These are phyloP conservation scores for Coregonus clupeaformis DNA, from an alignment of 2,113 vertebrate species.

Conservation along the genomic window DNA sequence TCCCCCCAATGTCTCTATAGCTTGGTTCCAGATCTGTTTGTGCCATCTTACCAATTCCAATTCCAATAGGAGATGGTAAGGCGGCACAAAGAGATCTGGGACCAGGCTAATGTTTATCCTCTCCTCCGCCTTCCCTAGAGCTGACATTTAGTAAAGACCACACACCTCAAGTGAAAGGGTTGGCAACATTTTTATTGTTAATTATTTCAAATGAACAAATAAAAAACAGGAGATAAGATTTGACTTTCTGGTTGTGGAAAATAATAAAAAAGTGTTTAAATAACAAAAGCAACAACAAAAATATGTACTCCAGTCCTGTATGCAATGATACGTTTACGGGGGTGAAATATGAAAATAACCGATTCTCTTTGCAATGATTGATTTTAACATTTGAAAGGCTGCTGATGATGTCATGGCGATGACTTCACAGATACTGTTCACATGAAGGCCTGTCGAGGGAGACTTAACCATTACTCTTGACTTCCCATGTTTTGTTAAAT, in stretches of 20 bases:
- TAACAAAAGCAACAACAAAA: slow-evolving; percentile 54
- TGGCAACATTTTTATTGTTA: slow-evolving; percentile 72
- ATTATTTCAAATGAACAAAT: slow-evolving; percentile 59
- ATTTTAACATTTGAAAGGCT: not conserved
- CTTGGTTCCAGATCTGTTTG: too few species aligned
- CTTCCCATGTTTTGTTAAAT: too few species aligned
- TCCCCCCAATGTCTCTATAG: too few species aligned
- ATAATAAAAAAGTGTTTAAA: slow-evolving; percentile 60
- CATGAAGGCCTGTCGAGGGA: too few species aligned
- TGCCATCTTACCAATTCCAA: too few species aligned
- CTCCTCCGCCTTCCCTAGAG: not conserved
- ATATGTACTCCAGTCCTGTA: slow-evolving; percentile 37
- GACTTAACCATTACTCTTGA: too few species aligned
- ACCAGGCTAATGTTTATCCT: not conserved
- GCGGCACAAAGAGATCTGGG: not conserved
- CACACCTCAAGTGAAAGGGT: slow-evolving; percentile 1
- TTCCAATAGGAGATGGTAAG: too few species aligned
- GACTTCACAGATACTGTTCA: too few species aligned
- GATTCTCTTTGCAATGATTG: slow-evolving; percentile 16
- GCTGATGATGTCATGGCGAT: not conserved
- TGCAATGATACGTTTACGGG: not conserved
- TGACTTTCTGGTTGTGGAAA: slow-evolving; percentile 50
- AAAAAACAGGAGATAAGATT: slow-evolving; percentile 39
- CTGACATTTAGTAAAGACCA: not conserved
- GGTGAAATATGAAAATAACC: slow-evolving; percentile 29